A percentile compares a stretch with the other conserved stretches of the same genome.
Conservation (phyloP, 2,888 invertebrate species). For the Cordilura impudica region DNA sequence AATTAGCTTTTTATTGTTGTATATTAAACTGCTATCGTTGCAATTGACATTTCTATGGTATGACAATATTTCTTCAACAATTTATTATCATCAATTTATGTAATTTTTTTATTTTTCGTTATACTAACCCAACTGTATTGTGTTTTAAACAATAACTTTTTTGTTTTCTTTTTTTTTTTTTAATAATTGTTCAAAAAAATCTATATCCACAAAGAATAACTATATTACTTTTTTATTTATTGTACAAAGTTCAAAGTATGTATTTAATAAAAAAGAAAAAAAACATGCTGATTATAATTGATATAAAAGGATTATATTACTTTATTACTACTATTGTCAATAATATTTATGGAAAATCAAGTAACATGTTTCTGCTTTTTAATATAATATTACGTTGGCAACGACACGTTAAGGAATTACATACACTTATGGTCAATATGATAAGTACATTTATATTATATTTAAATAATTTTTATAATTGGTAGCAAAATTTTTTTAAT, state of each 20-base stretch:
- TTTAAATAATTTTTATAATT: too few relatives aligned
- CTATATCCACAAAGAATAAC: slow-evolving; percentile 10
- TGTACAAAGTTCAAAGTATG: background rate
- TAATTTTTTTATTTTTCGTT: background rate
- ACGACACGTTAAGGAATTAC: too few relatives aligned
- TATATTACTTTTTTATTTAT: slow-evolving; percentile 22
- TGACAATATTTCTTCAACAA: slow-evolving; percentile 39
- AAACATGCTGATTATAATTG: slow-evolving; percentile 7
- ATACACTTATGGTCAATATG: too few relatives aligned
- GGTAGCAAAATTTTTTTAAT: too few relatives aligned
- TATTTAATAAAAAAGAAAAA: too few relatives aligned
- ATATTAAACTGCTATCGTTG: slow-evolving; percentile 17
- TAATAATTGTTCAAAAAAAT: too few relatives aligned
- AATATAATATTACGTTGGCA: background rate
- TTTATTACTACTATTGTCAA: background rate
- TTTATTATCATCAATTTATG: slow-evolving; percentile 45
- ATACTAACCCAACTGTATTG: background rate
- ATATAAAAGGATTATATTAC: slow-evolving; percentile 6
- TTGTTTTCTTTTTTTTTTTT: background rate
- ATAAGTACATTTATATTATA: too few relatives aligned
- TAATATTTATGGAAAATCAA: too few relatives aligned
- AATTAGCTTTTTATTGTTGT: slow-evolving; percentile 31
- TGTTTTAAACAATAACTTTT: background rate
- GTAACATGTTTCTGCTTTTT: background rate
- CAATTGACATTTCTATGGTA: slow-evolving; percentile 51